Conservation (phyloP, 2,113 vertebrate species). For the Agapornis roseicollis region DNA sequence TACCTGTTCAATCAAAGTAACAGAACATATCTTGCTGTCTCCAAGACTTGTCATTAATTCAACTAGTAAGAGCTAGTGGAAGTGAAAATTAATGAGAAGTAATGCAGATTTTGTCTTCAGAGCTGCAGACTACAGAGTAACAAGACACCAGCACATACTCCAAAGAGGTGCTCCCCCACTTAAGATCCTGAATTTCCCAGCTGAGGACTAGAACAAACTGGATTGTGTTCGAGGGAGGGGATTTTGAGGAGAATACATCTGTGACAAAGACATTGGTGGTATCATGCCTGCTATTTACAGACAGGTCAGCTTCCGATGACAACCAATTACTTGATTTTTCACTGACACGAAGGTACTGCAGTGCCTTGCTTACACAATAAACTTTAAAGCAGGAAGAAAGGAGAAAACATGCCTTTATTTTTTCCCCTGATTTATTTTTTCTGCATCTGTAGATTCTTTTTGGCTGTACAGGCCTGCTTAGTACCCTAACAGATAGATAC, state of each 20-base stretch:
- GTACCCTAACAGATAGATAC: not conserved
- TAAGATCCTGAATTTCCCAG: not conserved
- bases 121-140: not conserved
- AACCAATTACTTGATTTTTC: not conserved
- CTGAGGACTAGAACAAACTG: not conserved
- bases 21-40: not conserved
- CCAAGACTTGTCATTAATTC: not conserved
- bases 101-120: not conserved
- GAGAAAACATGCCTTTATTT: not conserved
- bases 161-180: not conserved
- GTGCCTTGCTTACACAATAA: not conserved
- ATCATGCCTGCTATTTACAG: not conserved
- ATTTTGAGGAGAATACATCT: not conserved
- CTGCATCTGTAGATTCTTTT: not conserved
- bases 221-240: not conserved
- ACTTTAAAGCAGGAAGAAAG: not conserved
- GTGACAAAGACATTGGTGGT: not conserved
- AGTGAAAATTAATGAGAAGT: not conserved
- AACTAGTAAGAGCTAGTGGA: not conserved
- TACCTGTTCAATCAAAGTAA: accelerated
- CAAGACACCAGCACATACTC: not conserved
- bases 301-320: not conserved
- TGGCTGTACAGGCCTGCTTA: not conserved
- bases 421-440: not conserved
- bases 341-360: not conserved